A percentile compares a stretch with the other conserved stretches of the same genome.
Evolutionary conservation across 2,113 vertebrate species (phyloP).

Genomic region (Arizona elegans): DNA sequence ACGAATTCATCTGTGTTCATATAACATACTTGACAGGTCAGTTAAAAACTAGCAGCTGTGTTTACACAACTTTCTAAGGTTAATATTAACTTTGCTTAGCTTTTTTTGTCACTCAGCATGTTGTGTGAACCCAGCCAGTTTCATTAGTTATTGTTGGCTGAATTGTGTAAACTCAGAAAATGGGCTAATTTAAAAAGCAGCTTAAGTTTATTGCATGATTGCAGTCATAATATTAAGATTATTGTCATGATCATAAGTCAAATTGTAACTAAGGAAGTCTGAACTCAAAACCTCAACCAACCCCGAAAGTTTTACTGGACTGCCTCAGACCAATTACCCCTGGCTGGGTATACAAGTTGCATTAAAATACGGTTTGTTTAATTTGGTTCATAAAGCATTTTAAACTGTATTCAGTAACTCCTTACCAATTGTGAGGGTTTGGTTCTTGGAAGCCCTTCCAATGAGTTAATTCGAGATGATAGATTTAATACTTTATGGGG

Average conservation of each 20-base stretch:
- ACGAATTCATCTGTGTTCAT: background rate
- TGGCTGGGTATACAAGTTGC: background rate
- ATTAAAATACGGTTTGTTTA: background rate
- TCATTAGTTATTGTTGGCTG: background rate
- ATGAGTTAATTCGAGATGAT: background rate
- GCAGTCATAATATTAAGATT: background rate
- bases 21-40: background rate
- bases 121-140: background rate
- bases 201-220: background rate
- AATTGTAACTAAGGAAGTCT: background rate
- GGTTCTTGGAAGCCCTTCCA: background rate
- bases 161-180: background rate
- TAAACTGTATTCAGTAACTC: background rate
- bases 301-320: background rate
- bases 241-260: background rate
- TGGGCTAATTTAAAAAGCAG: background rate
- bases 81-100: background rate
- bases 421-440: background rate
- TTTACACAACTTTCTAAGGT: background rate
- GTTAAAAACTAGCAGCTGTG: background rate
- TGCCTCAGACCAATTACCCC: background rate
- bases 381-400: background rate
- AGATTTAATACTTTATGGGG: background rate
- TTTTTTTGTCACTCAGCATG: background rate
- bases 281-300: background rate